phyloP scores from a whole-genome alignment of 2,888 invertebrate species.

The Drosophila percnosoma region DNA sequence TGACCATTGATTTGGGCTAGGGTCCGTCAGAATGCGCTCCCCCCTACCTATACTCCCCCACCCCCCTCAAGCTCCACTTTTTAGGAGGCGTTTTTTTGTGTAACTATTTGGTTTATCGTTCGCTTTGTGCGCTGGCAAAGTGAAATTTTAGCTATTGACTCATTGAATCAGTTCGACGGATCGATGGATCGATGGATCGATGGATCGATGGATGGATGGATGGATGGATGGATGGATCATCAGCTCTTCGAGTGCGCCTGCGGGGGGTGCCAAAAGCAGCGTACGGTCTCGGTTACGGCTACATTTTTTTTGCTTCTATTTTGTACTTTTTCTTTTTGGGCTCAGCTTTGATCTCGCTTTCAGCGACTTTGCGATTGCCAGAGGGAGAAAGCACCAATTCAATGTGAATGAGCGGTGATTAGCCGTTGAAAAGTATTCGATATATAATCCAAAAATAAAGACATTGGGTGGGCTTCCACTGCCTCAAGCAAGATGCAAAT shows the following conservation, averaged over 20 bases:
- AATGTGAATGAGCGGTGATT: slow-evolving; percentile 3
- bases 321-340: background rate
- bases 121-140: slow-evolving; percentile 51
- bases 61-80: no score
- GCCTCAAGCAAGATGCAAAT: background rate
- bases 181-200: background rate
- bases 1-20: slow-evolving; percentile 44
- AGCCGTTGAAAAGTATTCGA: background rate
- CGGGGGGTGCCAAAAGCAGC: background rate
- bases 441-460: background rate
- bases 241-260: slow-evolving; percentile 17
- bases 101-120: slow-evolving; percentile 26
- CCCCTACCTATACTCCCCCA: background rate
- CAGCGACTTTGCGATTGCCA: slow-evolving; percentile 9
- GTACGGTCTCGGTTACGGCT: slow-evolving; percentile 2
- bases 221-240: background rate
- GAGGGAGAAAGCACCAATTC: slow-evolving; percentile 1
- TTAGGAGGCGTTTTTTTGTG: background rate
- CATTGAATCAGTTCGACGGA: slow-evolving; percentile 37
- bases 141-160: slow-evolving; percentile 72
- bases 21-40: slow-evolving; percentile 51
- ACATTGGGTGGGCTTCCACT: background rate
- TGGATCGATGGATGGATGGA: background rate
- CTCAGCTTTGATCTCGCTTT: slow-evolving; percentile 15
- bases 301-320: background rate